Evolutionary conservation across 1,140 invertebrate genomes (phyloP).

Genomic region (Teleopsis dalmanni): DNA sequence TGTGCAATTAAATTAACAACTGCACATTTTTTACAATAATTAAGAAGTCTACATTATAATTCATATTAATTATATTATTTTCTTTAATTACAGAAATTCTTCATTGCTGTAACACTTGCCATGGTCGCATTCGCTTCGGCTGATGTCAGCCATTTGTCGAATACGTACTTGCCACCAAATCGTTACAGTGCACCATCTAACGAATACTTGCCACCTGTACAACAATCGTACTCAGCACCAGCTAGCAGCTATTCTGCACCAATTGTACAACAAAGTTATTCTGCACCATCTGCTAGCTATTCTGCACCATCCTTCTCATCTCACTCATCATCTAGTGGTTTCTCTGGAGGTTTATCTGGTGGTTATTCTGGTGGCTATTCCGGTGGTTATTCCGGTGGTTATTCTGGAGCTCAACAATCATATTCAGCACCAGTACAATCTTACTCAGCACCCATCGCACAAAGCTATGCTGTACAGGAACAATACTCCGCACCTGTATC

Average conservation of each 20-base stretch:
- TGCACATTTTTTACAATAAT: not conserved
- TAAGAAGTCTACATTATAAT: not conserved
- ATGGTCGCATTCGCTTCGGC: constrained; percentile 34
- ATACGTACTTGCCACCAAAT: constrained; percentile 24
- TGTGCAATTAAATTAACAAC: not conserved
- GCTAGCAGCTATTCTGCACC: constrained; percentile 18
- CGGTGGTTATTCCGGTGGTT: not conserved
- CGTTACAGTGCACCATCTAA: constrained; percentile 16
- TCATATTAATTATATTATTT: not conserved
- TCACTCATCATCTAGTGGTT: too few species aligned
- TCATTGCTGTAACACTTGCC: constrained; percentile 31
- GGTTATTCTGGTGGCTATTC: not conserved
- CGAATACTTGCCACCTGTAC: constrained; percentile 28
- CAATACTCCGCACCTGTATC: constrained; percentile 13
- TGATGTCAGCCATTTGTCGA: constrained; percentile 37
- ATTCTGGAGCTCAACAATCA: too few species aligned
- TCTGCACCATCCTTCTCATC: constrained; percentile 17
- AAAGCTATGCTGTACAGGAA: constrained; percentile 2
- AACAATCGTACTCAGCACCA: constrained; percentile 16
- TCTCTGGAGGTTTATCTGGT: too few species aligned
- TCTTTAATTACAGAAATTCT: constrained; percentile 30
- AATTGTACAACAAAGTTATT: constrained; percentile 17
- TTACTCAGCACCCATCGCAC: constrained; percentile 17
- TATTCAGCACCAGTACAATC: constrained; percentile 10
- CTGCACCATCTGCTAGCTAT: constrained; percentile 13